Percentiles rank a stretch among this genome's conserved stretches.
phyloP scores from a whole-genome alignment of 2,888 invertebrate genomes.

The Cacoxenus indagator region DNA sequence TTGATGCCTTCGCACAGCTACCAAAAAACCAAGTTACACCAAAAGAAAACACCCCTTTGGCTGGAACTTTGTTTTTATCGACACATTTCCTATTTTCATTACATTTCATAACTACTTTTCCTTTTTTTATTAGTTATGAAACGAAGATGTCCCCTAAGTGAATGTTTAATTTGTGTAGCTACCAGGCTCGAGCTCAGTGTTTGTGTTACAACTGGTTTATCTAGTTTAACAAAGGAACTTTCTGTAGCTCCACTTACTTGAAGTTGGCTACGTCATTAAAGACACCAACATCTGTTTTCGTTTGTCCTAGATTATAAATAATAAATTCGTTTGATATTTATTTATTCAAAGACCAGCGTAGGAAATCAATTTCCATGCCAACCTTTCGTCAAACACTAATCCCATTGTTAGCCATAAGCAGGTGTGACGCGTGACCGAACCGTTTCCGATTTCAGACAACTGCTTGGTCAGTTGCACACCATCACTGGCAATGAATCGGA shows the following conservation, averaged over 20 bases:
- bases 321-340: neutral
- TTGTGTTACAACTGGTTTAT: neutral
- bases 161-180: neutral
- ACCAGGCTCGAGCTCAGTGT: neutral
- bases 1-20: neutral
- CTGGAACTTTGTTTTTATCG: neutral
- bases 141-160: neutral
- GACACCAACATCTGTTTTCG: neutral
- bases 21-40: neutral
- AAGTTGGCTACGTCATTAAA: neutral
- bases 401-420: neutral
- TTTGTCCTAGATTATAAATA: neutral
- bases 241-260: too few species aligned
- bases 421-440: constrained; percentile 15
- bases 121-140: neutral
- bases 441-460: constrained; percentile 14
- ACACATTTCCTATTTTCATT: constrained; percentile 8
- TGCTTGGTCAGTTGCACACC: neutral
- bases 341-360: neutral
- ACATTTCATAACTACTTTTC: neutral
- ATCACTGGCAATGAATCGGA: neutral
- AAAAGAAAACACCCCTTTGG: neutral
- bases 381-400: neutral
- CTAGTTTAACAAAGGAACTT: too few species aligned
- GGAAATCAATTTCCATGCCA: neutral